These are phyloP conservation scores for Eucera pruinosa DNA, from an alignment of 2,888 invertebrate genomes.

Conservation along the genomic window DNA sequence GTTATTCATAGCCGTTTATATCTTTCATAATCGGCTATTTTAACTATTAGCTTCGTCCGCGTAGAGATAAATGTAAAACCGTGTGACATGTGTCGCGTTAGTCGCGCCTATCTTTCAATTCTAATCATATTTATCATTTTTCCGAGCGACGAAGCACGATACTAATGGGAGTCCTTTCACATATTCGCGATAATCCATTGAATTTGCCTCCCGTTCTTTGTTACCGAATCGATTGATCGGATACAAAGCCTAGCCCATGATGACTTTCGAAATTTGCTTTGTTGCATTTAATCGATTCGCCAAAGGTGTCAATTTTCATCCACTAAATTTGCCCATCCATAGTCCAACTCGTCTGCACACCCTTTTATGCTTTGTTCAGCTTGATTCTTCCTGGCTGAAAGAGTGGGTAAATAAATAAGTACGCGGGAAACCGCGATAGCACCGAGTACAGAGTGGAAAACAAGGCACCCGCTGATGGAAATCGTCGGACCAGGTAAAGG, in stretches of 20 bases:
- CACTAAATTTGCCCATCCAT: background rate
- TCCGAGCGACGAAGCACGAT: slow-evolving; percentile 15
- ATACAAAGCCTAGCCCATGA: slow-evolving; percentile 18
- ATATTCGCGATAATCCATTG: slow-evolving; percentile 19
- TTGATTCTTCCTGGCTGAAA: slow-evolving; percentile 17
- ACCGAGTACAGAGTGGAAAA: slow-evolving; percentile 50
- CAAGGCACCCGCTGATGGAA: slow-evolving; percentile 52
- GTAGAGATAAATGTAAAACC: too few relatives aligned
- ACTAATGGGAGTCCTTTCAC: too few relatives aligned
- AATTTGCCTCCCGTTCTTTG: slow-evolving; percentile 1
- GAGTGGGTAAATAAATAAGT: slow-evolving; percentile 54
- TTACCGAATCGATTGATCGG: slow-evolving; percentile 8
- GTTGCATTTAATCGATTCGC: slow-evolving; percentile 4
- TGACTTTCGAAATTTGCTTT: slow-evolving; percentile 16
- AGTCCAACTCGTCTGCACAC: too few relatives aligned
- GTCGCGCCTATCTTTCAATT: slow-evolving; percentile 21
- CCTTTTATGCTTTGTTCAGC: too few relatives aligned
- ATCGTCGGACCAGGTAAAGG: slow-evolving; percentile 45
- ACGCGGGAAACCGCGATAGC: slow-evolving; percentile 37
- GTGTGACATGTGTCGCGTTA: slow-evolving; percentile 4
- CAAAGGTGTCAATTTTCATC: background rate
- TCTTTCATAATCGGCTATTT: too few relatives aligned
- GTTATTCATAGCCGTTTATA: too few relatives aligned
- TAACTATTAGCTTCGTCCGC: too few relatives aligned
- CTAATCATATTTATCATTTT: slow-evolving; percentile 40